Conservation (phyloP, 1,140 invertebrate species). For the Rhysida immarginata region DNA sequence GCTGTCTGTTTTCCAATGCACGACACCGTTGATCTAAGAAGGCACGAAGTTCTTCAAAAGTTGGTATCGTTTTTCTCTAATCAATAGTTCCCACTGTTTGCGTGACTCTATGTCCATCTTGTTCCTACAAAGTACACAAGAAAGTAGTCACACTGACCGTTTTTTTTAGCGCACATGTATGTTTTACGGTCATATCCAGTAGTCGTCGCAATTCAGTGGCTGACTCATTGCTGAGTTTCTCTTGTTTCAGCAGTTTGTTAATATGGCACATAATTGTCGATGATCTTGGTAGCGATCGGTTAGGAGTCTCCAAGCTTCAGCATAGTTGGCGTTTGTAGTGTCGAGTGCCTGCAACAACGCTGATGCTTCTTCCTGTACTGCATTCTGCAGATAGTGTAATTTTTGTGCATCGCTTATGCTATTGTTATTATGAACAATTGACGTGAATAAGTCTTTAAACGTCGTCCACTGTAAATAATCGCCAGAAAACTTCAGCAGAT, state of each 20-base stretch:
- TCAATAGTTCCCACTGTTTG: background rate
- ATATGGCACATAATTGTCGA: background rate
- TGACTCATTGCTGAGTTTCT: background rate
- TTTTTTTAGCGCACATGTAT: constrained; percentile 1
- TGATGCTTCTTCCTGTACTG: constrained; percentile 13
- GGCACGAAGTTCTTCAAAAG: background rate
- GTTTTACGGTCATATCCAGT: constrained; percentile 6
- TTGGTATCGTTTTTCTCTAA: background rate
- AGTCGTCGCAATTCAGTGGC: background rate
- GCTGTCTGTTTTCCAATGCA: background rate
- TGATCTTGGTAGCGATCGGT: constrained; percentile 9
- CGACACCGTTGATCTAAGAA: background rate
- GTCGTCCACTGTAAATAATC: too few relatives aligned
- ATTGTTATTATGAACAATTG: too few relatives aligned
- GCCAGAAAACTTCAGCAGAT: too few relatives aligned
- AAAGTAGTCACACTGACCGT: constrained; percentile 4
- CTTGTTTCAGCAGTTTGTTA: background rate
- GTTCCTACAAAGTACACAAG: constrained; percentile 7
- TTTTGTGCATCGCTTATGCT: too few relatives aligned
- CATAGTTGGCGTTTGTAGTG: background rate
- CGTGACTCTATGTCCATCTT: constrained; percentile 10
- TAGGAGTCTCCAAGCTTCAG: constrained; percentile 6
- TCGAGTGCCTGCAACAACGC: background rate
- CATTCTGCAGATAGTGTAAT: too few relatives aligned
- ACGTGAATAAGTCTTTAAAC: too few relatives aligned